Conservation (phyloP, 2,888 invertebrate species). For the Automeris io region DNA sequence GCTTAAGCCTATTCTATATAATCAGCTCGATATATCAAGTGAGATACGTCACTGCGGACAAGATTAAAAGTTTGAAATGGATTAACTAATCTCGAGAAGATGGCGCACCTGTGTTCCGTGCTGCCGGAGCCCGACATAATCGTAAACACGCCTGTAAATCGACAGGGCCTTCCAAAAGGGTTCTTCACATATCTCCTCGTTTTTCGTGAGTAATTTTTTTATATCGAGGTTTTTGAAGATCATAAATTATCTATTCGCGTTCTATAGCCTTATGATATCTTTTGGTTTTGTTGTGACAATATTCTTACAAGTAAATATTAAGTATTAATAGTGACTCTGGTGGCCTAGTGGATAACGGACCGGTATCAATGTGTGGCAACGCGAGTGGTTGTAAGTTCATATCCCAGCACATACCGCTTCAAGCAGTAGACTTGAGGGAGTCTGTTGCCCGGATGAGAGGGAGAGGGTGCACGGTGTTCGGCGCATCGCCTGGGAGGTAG, state of each 20-base stretch:
- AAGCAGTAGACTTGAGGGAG: too few relatives aligned
- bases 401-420: too few relatives aligned
- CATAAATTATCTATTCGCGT: conserved; percentile 18
- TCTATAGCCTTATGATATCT: background rate
- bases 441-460: too few relatives aligned
- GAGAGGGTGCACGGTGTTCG: too few relatives aligned
- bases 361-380: too few relatives aligned
- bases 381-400: too few relatives aligned
- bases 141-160: conserved; percentile 48
- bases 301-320: too few relatives aligned
- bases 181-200: conserved; percentile 16
- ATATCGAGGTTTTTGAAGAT: conserved; percentile 13
- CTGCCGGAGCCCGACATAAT: conserved; percentile 38
- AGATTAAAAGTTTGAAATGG: conserved; percentile 6
- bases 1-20: background rate
- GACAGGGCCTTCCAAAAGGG: conserved; percentile 38
- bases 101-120: conserved; percentile 37
- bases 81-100: conserved; percentile 23
- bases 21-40: background rate
- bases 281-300: background rate
- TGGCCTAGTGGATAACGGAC: too few relatives aligned
- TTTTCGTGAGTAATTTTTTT: conserved; percentile 17
- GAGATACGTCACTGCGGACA: background rate
- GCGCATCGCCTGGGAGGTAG: too few relatives aligned
- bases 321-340: too few relatives aligned